These are phyloP conservation scores for Plagodis pulveraria DNA, from an alignment of 2,888 invertebrate species.

Conservation along the genomic window DNA sequence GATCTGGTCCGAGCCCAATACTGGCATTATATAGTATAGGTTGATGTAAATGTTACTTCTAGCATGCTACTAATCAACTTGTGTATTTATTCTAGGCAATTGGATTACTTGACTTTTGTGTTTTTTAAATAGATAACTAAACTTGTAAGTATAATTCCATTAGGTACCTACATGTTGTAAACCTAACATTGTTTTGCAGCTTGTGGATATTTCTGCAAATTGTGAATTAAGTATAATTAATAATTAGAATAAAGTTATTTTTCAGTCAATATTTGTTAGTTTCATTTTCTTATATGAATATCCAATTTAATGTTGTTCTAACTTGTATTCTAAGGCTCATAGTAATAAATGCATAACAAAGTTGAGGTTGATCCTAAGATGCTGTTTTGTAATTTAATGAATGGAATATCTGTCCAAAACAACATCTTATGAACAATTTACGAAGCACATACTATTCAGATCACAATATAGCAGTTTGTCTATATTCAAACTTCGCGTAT, in stretches of 20 bases:
- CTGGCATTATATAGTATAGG: not conserved
- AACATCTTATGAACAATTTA: no score
- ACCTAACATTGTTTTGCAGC: constrained; percentile 67
- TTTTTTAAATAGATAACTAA: constrained; percentile 63
- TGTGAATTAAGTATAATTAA: constrained; percentile 78
- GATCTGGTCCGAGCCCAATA: not conserved
- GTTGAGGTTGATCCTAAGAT: no score
- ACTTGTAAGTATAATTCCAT: constrained; percentile 73
- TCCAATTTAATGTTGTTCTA: not conserved
- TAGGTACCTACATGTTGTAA: constrained; percentile 61
- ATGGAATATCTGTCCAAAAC: no score
- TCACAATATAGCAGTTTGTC: no score
- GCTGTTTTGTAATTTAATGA: no score
- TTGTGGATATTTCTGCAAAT: constrained; percentile 73
- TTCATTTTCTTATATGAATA: constrained; percentile 53
- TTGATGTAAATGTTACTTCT: not conserved
- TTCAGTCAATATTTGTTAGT: constrained; percentile 68
- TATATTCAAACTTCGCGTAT: no score
- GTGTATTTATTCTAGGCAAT: constrained; percentile 51
- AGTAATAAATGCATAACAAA: no score
- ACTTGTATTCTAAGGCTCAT: no score
- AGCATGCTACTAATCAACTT: constrained; percentile 1
- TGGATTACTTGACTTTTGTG: constrained; percentile 69
- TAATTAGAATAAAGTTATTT: constrained; percentile 83
- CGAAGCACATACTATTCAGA: no score